Conservation (phyloP, 1,140 invertebrate genomes). For the Plodia interpunctella region DNA sequence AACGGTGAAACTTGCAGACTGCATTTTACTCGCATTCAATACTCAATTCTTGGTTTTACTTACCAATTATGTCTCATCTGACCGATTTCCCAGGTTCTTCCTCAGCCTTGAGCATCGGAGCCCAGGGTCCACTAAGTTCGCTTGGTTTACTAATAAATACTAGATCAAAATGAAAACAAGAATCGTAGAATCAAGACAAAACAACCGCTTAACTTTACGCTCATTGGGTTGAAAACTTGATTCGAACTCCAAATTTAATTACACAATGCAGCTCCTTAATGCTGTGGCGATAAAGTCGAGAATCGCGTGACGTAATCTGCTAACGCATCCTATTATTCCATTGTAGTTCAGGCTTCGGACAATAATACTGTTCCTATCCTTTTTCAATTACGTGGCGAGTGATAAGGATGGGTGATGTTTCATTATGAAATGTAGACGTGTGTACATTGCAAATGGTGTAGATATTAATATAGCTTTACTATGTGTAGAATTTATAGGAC, state of each 20-base stretch:
- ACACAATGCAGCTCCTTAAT: background rate
- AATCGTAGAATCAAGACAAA: background rate
- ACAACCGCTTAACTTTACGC: background rate
- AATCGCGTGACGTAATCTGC: background rate
- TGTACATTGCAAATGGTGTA: background rate
- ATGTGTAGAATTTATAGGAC: background rate
- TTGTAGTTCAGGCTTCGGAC: background rate
- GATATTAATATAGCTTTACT: conserved; percentile 2
- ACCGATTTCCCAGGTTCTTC: no score
- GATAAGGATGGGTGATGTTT: background rate
- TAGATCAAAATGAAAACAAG: background rate
- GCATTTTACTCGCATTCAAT: no score
- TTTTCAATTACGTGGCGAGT: background rate
- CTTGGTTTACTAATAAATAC: background rate
- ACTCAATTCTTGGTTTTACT: no score
- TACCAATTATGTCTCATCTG: no score
- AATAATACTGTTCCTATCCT: background rate
- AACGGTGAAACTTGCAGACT: no score
- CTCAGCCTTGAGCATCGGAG: no score
- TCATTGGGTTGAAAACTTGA: background rate
- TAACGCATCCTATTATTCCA: conserved; percentile 5
- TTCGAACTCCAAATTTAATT: background rate
- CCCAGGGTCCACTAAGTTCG: no score
- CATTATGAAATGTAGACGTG: background rate
- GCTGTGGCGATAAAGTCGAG: background rate